Percentiles rank a stretch among this genome's conserved stretches.
These are phyloP conservation scores for Diabrotica virgifera DNA, from an alignment of 1,140 invertebrate genomes.

Conservation along the genomic window DNA sequence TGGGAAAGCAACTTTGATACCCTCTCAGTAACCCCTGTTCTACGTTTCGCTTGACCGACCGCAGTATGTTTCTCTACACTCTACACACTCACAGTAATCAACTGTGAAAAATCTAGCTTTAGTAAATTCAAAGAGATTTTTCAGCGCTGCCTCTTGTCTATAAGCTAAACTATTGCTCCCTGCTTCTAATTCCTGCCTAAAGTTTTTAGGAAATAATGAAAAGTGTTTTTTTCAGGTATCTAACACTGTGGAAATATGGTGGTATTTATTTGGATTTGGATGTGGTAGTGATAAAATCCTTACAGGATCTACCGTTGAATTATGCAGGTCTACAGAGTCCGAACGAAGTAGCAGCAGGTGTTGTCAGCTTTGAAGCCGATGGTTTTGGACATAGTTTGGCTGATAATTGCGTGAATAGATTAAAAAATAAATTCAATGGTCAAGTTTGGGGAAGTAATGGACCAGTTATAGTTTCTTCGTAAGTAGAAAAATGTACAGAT, in stretches of 20 bases:
- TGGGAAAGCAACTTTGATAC: too few species aligned
- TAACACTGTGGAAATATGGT: conserved; percentile 73
- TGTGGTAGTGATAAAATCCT: conserved; percentile 63
- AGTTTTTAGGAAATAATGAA: too few species aligned
- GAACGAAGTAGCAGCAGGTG: conserved; percentile 60
- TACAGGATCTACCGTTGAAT: conserved; percentile 58
- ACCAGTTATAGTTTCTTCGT: conserved; percentile 66
- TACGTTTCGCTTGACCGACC: too few species aligned
- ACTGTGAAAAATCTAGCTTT: too few species aligned
- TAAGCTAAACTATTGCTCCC: too few species aligned
- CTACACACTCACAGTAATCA: too few species aligned
- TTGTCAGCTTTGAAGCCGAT: conserved; percentile 56
- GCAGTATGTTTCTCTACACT: too few species aligned
- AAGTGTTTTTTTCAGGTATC: conserved; percentile 51
- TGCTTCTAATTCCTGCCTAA: too few species aligned
- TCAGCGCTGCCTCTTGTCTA: too few species aligned
- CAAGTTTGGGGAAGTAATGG: conserved; percentile 70
- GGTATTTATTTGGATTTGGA: conserved; percentile 78
- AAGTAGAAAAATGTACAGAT: conserved; percentile 1
- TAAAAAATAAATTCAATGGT: conserved; percentile 59
- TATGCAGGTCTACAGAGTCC: conserved; percentile 64
- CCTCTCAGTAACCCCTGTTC: too few species aligned
- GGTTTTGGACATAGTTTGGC: conserved; percentile 59
- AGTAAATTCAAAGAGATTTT: too few species aligned
- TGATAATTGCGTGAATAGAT: conserved; percentile 56